These are phyloP conservation scores for Agonopterix arenella DNA, from an alignment of 2,888 invertebrate species.

Conservation along the genomic window DNA sequence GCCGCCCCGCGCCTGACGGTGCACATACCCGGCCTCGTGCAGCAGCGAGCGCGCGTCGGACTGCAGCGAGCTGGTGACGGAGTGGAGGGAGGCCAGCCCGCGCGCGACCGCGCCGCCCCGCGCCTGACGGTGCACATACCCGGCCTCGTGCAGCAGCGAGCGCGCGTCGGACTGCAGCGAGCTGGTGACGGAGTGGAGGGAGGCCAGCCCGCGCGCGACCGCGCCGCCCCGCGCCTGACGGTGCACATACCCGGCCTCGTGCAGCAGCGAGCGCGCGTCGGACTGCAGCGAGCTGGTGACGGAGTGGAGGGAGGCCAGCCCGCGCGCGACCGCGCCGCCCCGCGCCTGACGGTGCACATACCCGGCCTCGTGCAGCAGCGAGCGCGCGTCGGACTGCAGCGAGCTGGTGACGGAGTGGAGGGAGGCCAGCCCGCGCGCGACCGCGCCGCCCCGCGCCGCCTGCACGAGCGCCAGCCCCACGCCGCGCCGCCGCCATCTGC, in stretches of 20 bases:
- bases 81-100: constrained; percentile 12
- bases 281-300: constrained; percentile 18
- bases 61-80: constrained; percentile 18
- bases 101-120: too few species aligned
- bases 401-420: constrained; percentile 13
- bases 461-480: neutral
- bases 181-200: neutral
- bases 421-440: constrained; percentile 8
- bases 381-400: constrained; percentile 23
- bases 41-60: constrained; percentile 19
- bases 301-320: constrained; percentile 12
- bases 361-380: constrained; percentile 19
- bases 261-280: constrained; percentile 21
- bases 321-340: too few species aligned
- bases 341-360: neutral
- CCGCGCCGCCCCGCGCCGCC: constrained; percentile 8
- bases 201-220: too few species aligned
- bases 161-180: neutral
- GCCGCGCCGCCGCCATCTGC: too few species aligned
- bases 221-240: neutral
- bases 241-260: constrained; percentile 5
- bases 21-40: constrained; percentile 12
- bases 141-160: constrained; percentile 14
- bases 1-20: too few species aligned
- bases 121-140: too few species aligned